Conservation (phyloP, 2,888 invertebrate species). For the Ametastegia equiseti region DNA sequence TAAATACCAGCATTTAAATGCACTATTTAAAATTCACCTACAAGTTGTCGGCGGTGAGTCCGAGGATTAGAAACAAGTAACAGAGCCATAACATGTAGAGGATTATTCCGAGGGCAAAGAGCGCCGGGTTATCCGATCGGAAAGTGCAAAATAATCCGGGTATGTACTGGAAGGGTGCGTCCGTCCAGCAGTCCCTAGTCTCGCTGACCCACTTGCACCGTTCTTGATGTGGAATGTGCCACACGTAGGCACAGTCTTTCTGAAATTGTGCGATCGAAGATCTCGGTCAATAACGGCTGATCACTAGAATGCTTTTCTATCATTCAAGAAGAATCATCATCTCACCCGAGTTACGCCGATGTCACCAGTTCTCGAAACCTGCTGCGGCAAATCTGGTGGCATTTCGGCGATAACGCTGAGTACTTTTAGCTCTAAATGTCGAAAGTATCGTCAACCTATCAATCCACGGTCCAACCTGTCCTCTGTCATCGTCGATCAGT, state of each 20-base stretch:
- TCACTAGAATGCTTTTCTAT: not conserved
- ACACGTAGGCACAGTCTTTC: slow-evolving; percentile 73
- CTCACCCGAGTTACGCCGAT: not conserved
- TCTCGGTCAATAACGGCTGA: not conserved
- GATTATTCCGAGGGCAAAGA: slow-evolving; percentile 63
- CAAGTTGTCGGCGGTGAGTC: slow-evolving; percentile 80
- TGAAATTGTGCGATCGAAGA: slow-evolving; percentile 50
- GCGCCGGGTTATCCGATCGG: slow-evolving; percentile 55
- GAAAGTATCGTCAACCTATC: not conserved
- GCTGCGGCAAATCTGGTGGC: not conserved
- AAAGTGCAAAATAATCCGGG: slow-evolving; percentile 73
- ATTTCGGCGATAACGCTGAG: not conserved
- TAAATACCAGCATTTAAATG: not conserved
- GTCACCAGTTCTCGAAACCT: not conserved
- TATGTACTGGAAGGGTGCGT: slow-evolving; percentile 71
- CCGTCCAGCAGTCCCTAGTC: slow-evolving; percentile 67
- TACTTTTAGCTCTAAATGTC: not conserved
- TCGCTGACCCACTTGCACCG: slow-evolving; percentile 73
- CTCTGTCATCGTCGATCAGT: not conserved
- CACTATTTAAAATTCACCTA: slow-evolving; percentile 68
- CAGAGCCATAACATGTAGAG: slow-evolving; percentile 75
- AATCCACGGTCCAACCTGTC: not conserved
- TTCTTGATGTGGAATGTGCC: slow-evolving; percentile 63
- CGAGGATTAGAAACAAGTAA: slow-evolving; percentile 78
- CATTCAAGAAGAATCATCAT: too few species aligned